Conservation (phyloP, 2,797 vertebrate species). For the Gastrophryne carolinensis region DNA sequence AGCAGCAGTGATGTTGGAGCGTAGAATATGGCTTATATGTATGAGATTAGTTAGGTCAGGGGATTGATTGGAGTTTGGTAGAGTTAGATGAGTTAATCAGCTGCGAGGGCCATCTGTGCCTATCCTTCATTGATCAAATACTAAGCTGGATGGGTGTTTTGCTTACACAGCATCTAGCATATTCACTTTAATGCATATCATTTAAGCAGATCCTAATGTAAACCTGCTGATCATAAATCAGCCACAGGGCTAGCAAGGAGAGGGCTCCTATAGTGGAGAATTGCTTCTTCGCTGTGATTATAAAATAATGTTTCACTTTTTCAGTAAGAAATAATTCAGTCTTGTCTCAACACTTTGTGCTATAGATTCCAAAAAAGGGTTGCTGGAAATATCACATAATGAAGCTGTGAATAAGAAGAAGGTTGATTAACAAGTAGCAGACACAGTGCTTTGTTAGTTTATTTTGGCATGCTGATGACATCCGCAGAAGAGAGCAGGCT, state of each 20-base stretch:
- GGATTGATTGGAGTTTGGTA: too few species aligned
- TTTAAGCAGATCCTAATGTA: neutral
- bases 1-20: too few species aligned
- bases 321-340: neutral
- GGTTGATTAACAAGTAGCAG: neutral
- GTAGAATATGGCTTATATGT: too few species aligned
- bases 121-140: neutral
- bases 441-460: neutral
- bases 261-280: neutral
- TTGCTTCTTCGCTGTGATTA: neutral
- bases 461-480: neutral
- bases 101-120: too few species aligned
- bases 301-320: neutral
- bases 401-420: neutral
- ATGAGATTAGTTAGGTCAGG: too few species aligned
- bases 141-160: neutral
- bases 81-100: too few species aligned
- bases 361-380: neutral
- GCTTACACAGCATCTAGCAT: neutral
- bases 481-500: too few species aligned
- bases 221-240: neutral
- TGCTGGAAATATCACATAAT: neutral
- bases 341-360: neutral
- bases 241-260: neutral
- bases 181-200: neutral